A percentile compares a stretch with the other conserved stretches of the same genome.
phyloP scores from a whole-genome alignment of 2,113 vertebrate species.

The Gallinago jamesoni region DNA sequence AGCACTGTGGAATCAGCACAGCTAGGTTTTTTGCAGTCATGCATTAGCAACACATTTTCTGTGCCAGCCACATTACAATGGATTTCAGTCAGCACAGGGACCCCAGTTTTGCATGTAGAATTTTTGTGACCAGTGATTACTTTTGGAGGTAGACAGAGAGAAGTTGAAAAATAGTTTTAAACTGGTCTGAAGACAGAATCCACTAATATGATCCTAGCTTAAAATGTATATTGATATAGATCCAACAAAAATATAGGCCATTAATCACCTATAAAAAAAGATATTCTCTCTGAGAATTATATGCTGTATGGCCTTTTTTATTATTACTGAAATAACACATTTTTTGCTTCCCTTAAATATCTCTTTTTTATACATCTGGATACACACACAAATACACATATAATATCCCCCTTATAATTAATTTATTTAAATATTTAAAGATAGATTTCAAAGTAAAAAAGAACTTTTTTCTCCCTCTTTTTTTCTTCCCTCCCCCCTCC shows the following conservation, averaged over 20 bases:
- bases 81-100: not conserved
- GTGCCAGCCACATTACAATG: not conserved
- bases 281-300: not conserved
- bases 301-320: conserved; percentile 1
- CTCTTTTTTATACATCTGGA: not conserved
- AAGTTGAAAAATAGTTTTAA: not conserved
- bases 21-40: not conserved
- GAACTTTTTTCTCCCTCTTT: not conserved
- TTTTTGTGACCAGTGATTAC: not conserved
- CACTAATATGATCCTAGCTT: not conserved
- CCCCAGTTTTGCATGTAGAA: not conserved
- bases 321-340: not conserved
- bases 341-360: not conserved
- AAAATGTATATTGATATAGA: not conserved
- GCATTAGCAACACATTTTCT: not conserved
- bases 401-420: not conserved
- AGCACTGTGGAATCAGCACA: not conserved
- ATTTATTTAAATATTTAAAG: not conserved
- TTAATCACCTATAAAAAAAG: conserved; percentile 8
- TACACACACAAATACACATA: too few species aligned
- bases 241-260: not conserved
- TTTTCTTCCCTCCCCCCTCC: too few species aligned
- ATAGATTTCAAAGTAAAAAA: not conserved
- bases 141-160: not conserved
- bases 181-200: not conserved